Percentiles rank a stretch among this genome's conserved stretches.
These are phyloP conservation scores for Oscheius sp. DNA, from an alignment of 2,888 invertebrate species.

Conservation along the genomic window DNA sequence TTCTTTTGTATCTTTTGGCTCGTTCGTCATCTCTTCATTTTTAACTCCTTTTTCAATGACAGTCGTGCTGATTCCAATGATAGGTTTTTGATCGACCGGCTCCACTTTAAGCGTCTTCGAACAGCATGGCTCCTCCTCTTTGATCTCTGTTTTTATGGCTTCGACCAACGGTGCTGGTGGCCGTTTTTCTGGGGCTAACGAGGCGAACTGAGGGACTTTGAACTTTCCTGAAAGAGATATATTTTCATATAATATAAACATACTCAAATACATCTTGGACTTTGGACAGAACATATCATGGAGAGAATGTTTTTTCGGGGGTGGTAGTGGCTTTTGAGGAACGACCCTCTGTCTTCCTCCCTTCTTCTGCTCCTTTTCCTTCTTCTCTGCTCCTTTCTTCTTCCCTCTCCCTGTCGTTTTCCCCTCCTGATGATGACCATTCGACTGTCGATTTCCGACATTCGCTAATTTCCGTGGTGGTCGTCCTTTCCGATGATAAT, in stretches of 20 bases:
- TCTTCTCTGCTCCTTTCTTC: not conserved
- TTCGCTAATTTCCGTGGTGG: not conserved
- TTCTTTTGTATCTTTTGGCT: no score
- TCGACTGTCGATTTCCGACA: conserved; percentile 11
- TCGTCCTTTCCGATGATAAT: conserved; percentile 6
- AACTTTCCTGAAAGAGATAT: conserved; percentile 9
- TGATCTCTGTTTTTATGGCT: not conserved
- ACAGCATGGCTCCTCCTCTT: conserved; percentile 18
- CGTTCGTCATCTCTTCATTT: not conserved
- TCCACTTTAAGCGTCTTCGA: conserved; percentile 2
- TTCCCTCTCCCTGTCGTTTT: not conserved
- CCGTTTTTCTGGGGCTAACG: conserved; percentile 12
- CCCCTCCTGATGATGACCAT: conserved; percentile 2
- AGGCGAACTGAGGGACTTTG: conserved; percentile 15
- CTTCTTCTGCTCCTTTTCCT: not conserved
- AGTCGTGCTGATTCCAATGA: not conserved
- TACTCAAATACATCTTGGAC: conserved; percentile 9
- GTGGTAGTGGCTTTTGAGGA: conserved; percentile 20
- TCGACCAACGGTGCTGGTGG: not conserved
- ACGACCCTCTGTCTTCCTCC: conserved; percentile 3
- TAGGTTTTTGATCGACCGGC: not conserved
- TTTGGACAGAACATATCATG: conserved; percentile 27
- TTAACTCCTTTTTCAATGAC: not conserved
- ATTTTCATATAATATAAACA: not conserved
- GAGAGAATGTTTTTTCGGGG: conserved; percentile 12